phyloP scores from a whole-genome alignment of 2,113 vertebrate genomes.

The Campylorhamphus procurvoides region DNA sequence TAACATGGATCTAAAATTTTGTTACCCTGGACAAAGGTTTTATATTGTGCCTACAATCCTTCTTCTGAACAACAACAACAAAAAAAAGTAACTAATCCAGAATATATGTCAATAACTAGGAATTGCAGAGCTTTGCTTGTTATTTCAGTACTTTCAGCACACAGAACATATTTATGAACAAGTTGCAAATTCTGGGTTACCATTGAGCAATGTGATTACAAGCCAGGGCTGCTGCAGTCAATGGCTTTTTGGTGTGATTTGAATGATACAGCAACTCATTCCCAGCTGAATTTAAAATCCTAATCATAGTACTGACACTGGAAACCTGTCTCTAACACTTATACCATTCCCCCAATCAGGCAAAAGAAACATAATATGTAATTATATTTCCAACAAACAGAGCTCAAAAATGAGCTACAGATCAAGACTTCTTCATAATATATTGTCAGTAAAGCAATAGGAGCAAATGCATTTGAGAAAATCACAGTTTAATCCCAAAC shows the following conservation, averaged over 20 bases:
- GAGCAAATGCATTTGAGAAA: background rate
- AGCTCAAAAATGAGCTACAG: background rate
- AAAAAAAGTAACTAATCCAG: background rate
- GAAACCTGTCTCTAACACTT: background rate
- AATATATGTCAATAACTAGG: background rate
- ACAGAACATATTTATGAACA: background rate
- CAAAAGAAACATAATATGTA: background rate
- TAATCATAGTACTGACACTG: background rate
- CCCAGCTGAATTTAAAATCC: constrained; percentile 29
- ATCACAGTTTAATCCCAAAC: constrained; percentile 7
- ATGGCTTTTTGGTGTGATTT: background rate
- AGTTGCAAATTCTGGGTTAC: background rate
- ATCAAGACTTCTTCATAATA: background rate
- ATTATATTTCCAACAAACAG: constrained; percentile 32
- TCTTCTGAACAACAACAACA: background rate
- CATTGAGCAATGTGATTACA: background rate
- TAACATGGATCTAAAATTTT: background rate
- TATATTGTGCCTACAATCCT: background rate
- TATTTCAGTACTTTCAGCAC: background rate
- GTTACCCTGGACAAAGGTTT: background rate
- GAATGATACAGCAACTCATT: background rate
- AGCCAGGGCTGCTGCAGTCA: background rate
- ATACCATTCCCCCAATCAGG: background rate
- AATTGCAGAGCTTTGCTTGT: background rate
- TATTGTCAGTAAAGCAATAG: constrained; percentile 5